phyloP scores from a whole-genome alignment of 2,888 invertebrate species.

The Brachylomia viminalis region DNA sequence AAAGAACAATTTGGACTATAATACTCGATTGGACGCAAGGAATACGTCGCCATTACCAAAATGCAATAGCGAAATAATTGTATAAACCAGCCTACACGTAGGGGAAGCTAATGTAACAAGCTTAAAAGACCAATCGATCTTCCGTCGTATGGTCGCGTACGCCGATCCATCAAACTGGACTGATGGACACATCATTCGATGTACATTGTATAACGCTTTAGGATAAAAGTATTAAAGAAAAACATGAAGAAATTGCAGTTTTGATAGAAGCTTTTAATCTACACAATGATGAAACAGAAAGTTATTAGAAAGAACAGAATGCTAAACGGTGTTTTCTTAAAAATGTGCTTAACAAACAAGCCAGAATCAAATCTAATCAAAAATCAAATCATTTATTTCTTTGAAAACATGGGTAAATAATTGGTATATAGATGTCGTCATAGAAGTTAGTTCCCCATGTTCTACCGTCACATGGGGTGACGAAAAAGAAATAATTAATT shows the following conservation, averaged over 20 bases:
- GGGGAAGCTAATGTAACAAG: conserved; percentile 53
- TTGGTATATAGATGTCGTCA: too few species aligned
- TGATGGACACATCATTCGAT: conserved; percentile 50
- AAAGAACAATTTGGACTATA: not conserved
- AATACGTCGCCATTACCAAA: not conserved
- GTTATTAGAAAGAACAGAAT: not conserved
- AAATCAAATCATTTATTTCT: too few species aligned
- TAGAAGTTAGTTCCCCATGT: too few species aligned
- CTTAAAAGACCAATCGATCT: conserved; percentile 59
- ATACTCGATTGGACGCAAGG: not conserved
- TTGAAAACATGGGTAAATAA: too few species aligned
- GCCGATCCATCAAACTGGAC: conserved; percentile 61
- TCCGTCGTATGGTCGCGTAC: conserved; percentile 26
- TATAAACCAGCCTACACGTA: conserved; percentile 15
- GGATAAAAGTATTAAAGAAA: conserved; percentile 15
- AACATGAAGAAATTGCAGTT: not conserved
- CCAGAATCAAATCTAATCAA: too few species aligned
- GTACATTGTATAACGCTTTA: conserved; percentile 37
- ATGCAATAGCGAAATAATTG: conserved; percentile 11
- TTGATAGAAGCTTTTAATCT: conserved; percentile 15
- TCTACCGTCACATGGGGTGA: too few species aligned
- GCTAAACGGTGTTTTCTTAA: not conserved
- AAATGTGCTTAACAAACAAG: not conserved
- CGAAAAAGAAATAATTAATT: too few species aligned
- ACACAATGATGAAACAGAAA: not conserved